Conservation (phyloP, 1,140 invertebrate genomes). For the Ditylenchus dipsaci region DNA sequence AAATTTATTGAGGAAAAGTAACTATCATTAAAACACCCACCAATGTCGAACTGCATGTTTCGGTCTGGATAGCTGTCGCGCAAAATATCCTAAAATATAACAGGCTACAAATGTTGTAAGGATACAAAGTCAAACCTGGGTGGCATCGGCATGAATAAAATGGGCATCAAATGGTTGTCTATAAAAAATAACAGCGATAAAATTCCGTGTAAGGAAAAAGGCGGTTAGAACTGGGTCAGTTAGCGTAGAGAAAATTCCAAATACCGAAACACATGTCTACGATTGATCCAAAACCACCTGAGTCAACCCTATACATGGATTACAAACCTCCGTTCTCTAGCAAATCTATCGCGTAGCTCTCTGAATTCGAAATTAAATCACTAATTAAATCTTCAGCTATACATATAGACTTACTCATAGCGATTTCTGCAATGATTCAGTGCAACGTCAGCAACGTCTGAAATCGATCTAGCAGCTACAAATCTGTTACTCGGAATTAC, state of each 20-base stretch:
- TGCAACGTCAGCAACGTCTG: conserved; percentile 85
- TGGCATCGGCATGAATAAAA: conserved; percentile 77
- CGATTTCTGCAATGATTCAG: conserved; percentile 72
- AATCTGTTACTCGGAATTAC: conserved; percentile 50
- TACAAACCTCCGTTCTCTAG: conserved; percentile 10
- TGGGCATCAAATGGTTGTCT: conserved; percentile 71
- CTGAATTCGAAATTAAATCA: conserved; percentile 28
- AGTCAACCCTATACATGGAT: too few relatives aligned
- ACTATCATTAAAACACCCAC: too few relatives aligned
- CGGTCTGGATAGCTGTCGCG: conserved; percentile 70
- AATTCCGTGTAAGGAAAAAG: too few relatives aligned
- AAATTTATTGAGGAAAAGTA: too few relatives aligned
- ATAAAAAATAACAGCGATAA: too few relatives aligned
- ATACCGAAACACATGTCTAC: too few relatives aligned
- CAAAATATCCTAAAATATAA: conserved; percentile 64
- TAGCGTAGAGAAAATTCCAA: too few relatives aligned
- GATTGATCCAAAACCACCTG: too few relatives aligned
- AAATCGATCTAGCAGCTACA: conserved; percentile 13
- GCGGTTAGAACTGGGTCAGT: too few relatives aligned
- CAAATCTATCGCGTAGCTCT: conserved; percentile 58
- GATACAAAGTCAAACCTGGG: conserved; percentile 62
- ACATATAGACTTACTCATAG: conserved; percentile 52
- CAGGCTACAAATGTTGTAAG: neutral
- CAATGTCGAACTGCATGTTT: conserved; percentile 71
- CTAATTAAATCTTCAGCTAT: too few relatives aligned